Evolutionary conservation across 1,140 invertebrate genomes (phyloP).

Genomic region (Habropoda laboriosa): DNA sequence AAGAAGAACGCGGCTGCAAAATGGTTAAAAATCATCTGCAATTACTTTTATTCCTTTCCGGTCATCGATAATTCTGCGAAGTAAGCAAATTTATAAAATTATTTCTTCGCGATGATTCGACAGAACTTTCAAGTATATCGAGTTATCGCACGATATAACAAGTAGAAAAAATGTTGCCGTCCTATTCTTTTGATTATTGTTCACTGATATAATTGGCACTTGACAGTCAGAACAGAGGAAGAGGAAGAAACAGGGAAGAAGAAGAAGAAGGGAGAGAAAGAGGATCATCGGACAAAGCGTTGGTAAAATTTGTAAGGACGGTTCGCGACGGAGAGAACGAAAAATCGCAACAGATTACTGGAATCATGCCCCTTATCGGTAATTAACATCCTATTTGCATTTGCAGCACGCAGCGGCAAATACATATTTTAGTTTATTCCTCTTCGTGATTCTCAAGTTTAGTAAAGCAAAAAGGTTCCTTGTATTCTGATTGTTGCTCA

Average conservation of each 20-base stretch:
- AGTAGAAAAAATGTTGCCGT: background rate
- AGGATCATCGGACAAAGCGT: background rate
- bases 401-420: background rate
- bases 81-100: background rate
- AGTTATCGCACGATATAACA: background rate
- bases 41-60: too few relatives aligned
- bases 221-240: conserved; percentile 10
- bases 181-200: conserved; percentile 20
- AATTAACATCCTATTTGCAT: background rate
- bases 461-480: background rate
- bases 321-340: background rate
- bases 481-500: conserved; percentile 22
- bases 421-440: background rate
- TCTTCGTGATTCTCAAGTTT: background rate
- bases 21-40: too few relatives aligned
- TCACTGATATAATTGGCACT: conserved; percentile 27
- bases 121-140: background rate
- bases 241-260: background rate
- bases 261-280: background rate
- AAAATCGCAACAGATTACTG: background rate
- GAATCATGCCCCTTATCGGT: background rate
- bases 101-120: background rate
- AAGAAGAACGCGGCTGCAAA: too few relatives aligned
- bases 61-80: too few relatives aligned
- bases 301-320: conserved; percentile 6